Conservation (phyloP, 2,113 vertebrate species). For the Pelecanoides urinatrix region DNA sequence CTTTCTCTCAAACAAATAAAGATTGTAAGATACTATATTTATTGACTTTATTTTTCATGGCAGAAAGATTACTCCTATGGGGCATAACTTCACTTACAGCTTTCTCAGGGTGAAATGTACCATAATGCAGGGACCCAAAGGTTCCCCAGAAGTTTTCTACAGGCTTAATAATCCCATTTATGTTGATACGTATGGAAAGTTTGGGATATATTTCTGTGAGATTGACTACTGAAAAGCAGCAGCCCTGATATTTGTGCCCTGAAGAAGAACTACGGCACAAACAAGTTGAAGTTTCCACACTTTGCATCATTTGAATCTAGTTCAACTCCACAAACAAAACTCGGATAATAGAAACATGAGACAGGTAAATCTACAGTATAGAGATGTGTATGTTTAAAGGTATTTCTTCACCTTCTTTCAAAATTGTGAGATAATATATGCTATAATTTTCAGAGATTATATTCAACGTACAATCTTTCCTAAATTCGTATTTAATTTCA, state of each 20-base stretch:
- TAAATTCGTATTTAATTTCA: not conserved
- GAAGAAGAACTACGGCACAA: not conserved
- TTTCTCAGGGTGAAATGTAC: not conserved
- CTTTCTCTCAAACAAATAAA: not conserved
- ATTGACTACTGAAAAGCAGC: not conserved
- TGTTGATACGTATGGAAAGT: not conserved
- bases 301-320: not conserved
- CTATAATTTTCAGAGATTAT: not conserved
- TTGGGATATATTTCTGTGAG: not conserved
- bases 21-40: not conserved
- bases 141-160: not conserved
- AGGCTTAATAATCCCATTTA: not conserved
- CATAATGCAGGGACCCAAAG: not conserved
- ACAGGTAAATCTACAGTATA: not conserved
- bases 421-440: not conserved
- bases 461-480: not conserved
- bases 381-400: not conserved
- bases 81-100: not conserved
- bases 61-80: not conserved
- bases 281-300: not conserved
- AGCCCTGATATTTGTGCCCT: not conserved
- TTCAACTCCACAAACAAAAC: not conserved
- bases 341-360: fast-evolving
- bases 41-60: not conserved
- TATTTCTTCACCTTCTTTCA: not conserved